phyloP scores from a whole-genome alignment of 2,113 vertebrate species.

The Sula dactylatra region DNA sequence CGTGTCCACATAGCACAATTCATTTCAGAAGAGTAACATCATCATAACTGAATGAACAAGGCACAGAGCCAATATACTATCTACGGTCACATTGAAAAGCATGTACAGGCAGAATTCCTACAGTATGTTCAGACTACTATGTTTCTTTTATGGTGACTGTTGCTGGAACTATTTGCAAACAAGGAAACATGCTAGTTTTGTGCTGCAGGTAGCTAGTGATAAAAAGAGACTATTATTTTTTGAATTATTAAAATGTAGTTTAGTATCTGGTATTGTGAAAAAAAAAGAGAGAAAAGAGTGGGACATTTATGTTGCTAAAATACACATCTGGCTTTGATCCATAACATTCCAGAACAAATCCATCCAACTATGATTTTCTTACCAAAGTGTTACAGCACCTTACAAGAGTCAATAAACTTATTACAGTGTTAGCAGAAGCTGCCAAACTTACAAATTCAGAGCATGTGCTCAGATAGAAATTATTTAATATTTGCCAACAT shows the following conservation, averaged over 20 bases:
- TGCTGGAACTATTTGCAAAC: neutral
- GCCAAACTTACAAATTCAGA: conserved; percentile 44
- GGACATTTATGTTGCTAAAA: neutral
- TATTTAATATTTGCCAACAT: conserved; percentile 50
- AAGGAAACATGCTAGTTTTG: neutral
- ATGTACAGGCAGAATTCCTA: neutral
- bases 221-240: neutral
- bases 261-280: neutral
- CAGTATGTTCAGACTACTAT: neutral
- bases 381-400: conserved; percentile 29
- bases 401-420: conserved; percentile 49
- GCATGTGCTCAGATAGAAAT: conserved; percentile 29
- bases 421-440: conserved; percentile 3
- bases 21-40: neutral
- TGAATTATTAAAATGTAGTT: neutral
- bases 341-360: conserved; percentile 7
- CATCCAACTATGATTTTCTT: conserved; percentile 35
- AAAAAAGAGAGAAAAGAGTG: neutral
- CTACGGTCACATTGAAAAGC: neutral
- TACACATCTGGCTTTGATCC: conserved; percentile 26
- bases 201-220: neutral
- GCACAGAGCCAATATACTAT: neutral
- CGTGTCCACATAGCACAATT: neutral
- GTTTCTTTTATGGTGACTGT: neutral
- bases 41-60: neutral